Conservation (phyloP, 2,888 invertebrate species). For the Clitarchus hookeri region DNA sequence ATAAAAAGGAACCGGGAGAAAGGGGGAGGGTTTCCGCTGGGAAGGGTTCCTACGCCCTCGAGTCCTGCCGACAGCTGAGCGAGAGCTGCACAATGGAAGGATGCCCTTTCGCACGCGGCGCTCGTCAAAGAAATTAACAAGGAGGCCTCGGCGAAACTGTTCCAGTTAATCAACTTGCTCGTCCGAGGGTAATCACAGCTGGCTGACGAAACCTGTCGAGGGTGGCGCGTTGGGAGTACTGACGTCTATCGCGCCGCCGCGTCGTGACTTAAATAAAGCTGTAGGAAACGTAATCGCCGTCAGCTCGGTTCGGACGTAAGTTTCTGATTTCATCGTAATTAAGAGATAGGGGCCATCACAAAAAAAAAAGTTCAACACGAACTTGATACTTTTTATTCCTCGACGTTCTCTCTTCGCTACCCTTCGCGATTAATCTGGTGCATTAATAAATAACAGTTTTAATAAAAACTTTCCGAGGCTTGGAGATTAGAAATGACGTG, state of each 20-base stretch:
- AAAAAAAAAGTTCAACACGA: too few species aligned
- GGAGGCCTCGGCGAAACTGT: background rate
- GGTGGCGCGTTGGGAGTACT: background rate
- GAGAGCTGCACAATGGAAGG: background rate
- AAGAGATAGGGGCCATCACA: too few species aligned
- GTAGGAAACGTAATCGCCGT: too few species aligned
- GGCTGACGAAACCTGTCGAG: background rate
- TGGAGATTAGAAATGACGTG: too few species aligned
- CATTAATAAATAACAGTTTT: too few species aligned
- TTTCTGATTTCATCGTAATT: too few species aligned
- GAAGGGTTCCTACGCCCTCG: background rate
- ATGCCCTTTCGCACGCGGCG: background rate
- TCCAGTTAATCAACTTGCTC: background rate
- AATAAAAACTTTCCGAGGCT: too few species aligned
- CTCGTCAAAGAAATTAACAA: conserved; percentile 9
- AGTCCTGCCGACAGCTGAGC: conserved; percentile 34
- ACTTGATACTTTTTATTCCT: too few species aligned
- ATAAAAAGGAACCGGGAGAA: background rate
- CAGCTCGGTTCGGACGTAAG: too few species aligned
- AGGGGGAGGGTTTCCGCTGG: background rate
- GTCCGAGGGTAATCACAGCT: background rate
- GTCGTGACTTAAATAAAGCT: too few species aligned
- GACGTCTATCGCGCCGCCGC: background rate
- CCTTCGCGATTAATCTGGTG: too few species aligned
- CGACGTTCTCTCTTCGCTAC: too few species aligned